These are phyloP conservation scores for Crocallis elinguaria DNA, from an alignment of 2,888 invertebrate genomes.

Conservation along the genomic window DNA sequence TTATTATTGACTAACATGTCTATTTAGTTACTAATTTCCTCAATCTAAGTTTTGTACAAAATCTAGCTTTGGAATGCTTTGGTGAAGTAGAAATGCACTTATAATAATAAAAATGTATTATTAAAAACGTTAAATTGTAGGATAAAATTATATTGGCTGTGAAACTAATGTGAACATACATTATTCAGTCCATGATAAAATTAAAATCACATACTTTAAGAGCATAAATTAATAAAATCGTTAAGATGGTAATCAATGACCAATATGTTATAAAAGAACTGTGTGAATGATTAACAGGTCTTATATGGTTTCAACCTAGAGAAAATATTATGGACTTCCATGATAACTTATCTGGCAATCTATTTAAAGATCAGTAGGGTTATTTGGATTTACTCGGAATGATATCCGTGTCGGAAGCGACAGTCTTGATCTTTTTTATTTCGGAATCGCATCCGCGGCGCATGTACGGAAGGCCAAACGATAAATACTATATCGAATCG, in stretches of 20 bases:
- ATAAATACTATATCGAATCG: too few species aligned
- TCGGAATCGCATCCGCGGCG: too few species aligned
- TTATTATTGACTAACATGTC: constrained; percentile 40
- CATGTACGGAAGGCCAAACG: too few species aligned
- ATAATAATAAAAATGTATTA: constrained; percentile 21
- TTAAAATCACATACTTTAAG: constrained; percentile 41
- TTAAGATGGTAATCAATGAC: constrained; percentile 28
- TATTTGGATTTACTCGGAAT: too few species aligned
- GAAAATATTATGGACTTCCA: too few species aligned
- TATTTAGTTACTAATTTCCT: constrained; percentile 33
- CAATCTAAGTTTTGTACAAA: constrained; percentile 8
- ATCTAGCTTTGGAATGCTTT: constrained; percentile 33
- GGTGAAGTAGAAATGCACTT: constrained; percentile 28
- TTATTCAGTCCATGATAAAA: constrained; percentile 63
- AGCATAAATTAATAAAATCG: constrained; percentile 27
- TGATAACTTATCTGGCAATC: too few species aligned
- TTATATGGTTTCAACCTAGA: background rate
- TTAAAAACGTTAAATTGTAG: constrained; percentile 50
- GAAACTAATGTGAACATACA: constrained; percentile 67
- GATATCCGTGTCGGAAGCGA: too few species aligned
- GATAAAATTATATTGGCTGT: constrained; percentile 74
- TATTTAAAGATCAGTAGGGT: too few species aligned
- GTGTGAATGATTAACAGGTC: background rate
- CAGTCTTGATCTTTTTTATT: too few species aligned
- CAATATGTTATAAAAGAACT: constrained; percentile 13